Conservation (phyloP, 2,113 vertebrate species). For the Barbus barbus region DNA sequence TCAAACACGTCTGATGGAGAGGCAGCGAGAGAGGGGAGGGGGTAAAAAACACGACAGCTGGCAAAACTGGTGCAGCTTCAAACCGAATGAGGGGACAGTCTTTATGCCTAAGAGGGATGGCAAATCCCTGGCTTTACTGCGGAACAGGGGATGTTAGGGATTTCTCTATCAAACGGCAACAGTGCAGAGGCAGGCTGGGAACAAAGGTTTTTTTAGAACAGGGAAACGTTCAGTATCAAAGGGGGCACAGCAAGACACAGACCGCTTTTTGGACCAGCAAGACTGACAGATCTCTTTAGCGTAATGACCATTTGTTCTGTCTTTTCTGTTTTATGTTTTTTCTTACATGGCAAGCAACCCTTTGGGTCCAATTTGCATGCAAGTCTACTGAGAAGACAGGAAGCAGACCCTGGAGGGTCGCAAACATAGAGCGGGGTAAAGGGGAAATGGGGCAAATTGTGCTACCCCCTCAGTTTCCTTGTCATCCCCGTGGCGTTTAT, state of each 20-base stretch:
- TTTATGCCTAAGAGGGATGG: slow-evolving; percentile 65
- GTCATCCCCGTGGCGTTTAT: slow-evolving; percentile 66
- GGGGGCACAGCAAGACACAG: slow-evolving; percentile 51
- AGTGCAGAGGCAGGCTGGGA: slow-evolving; percentile 48
- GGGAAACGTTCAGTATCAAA: slow-evolving; percentile 51
- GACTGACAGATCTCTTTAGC: slow-evolving; percentile 61
- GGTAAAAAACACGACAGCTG: slow-evolving; percentile 43
- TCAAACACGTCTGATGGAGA: slow-evolving; percentile 49
- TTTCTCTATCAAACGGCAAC: slow-evolving; percentile 66
- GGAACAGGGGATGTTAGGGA: slow-evolving; percentile 67
- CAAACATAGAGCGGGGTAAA: background rate
- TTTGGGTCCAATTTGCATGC: slow-evolving; percentile 46
- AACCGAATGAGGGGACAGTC: slow-evolving; percentile 67
- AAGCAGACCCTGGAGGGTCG: slow-evolving; percentile 51
- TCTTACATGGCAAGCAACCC: slow-evolving; percentile 8
- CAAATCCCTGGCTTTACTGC: slow-evolving; percentile 60
- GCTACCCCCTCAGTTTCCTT: background rate
- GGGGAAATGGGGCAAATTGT: background rate
- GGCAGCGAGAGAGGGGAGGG: slow-evolving; percentile 19
- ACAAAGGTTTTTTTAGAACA: slow-evolving; percentile 49
- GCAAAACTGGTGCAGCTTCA: slow-evolving; percentile 72
- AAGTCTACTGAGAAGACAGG: slow-evolving; percentile 61
- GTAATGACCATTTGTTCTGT: slow-evolving; percentile 46
- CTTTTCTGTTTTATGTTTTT: background rate
- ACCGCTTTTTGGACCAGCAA: slow-evolving; percentile 49